Percentiles rank a stretch among this genome's conserved stretches.
phyloP scores from a whole-genome alignment of 2,113 vertebrate genomes.

The Heliornis fulica region DNA sequence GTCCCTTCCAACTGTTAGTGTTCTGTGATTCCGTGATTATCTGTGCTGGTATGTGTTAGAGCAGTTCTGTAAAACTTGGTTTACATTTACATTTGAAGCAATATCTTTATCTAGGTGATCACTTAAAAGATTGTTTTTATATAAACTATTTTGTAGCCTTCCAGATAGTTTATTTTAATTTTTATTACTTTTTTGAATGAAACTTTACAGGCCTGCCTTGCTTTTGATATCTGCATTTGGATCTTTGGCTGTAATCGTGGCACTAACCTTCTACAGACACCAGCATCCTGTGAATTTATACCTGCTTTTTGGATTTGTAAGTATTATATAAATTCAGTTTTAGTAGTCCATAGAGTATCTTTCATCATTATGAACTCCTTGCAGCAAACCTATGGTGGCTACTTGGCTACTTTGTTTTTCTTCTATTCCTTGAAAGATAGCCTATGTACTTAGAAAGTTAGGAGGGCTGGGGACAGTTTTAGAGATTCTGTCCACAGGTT shows the following conservation, averaged over 20 bases:
- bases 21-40: too few species aligned
- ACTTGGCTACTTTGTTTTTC: not conserved
- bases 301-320: slow-evolving; percentile 92
- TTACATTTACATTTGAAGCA: not conserved
- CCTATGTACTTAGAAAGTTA: not conserved
- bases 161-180: not conserved
- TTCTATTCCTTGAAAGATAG: not conserved
- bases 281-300: slow-evolving; percentile 92
- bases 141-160: not conserved
- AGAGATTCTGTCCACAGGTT: not conserved
- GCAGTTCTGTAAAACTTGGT: not conserved
- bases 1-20: too few species aligned
- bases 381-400: not conserved
- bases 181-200: not conserved
- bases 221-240: slow-evolving; percentile 82
- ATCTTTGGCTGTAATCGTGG: slow-evolving; percentile 84
- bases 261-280: slow-evolving; percentile 86
- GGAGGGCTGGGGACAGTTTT: not conserved
- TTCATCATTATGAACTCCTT: not conserved
- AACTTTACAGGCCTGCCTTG: slow-evolving; percentile 82
- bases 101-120: not conserved
- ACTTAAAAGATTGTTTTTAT: not conserved
- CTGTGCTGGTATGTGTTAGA: not conserved
- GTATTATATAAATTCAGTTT: slow-evolving; percentile 49
- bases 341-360: not conserved